Base-by-base conservation (phyloP, 2,797 vertebrate species). In the Trematomus bernacchii region DNA sequence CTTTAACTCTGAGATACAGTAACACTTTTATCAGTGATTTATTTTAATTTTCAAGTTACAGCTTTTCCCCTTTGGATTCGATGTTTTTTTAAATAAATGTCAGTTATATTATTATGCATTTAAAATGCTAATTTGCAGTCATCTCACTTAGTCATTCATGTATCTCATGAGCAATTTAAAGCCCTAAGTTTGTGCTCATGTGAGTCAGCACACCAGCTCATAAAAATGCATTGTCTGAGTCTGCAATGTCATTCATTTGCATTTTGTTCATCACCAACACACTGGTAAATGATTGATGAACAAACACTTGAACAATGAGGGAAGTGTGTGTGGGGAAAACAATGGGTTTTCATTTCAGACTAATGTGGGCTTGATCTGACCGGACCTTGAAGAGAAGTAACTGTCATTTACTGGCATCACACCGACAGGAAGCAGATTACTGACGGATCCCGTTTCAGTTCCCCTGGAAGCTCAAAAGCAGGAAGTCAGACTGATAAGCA, bases 381-480 rank as follows among this genome's bases (percentile, higher is more conserved):
- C 18, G 27, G 42, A 61, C 42, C 43, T 66, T 27, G 54, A 59
- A 48, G 54, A 78, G 79, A 82, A 71, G 76, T 58, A 54, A 59
- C 61, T 46, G 84, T 82, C 82, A 87, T 80, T 71, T 66, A 54
- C 55, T 57, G 60, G 62, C 55, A 66, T 80, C 71, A 66, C 68
- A 40, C 57, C 48, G 48, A 71, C 87, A 87, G 91, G 92, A 93
- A 93, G 58, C 77, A 55, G 81, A 79, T 87, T 64, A 47, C 71
- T 55, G 61, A 65, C 55, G 19, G 75, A 84, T 85, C 73, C 46
- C 0, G 63, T 89, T 85, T 86, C 76, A 82, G 51, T 87, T 88
- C 79, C 82, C 23, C 67, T 23, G 19, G 40, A 51, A 67, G 66
- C 77, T 80, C 44, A 77, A 85, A 77, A 86, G 75, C 85, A 92